These are phyloP conservation scores for Stigmatopora argus DNA, from an alignment of 2,113 vertebrate species.

Conservation along the genomic window DNA sequence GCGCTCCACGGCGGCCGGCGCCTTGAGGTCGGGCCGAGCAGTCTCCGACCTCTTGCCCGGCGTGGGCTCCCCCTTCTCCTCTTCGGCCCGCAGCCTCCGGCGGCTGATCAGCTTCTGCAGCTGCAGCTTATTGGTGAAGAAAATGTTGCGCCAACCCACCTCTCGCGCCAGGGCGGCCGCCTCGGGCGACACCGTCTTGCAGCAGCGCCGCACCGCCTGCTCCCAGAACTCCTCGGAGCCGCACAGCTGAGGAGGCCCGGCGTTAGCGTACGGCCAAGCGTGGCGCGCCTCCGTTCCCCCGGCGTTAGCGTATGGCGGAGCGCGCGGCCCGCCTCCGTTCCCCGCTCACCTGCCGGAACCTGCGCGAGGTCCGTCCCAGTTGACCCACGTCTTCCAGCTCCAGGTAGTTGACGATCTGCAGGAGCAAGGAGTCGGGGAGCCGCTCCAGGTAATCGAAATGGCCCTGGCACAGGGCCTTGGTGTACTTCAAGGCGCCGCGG, in stretches of 20 bases:
- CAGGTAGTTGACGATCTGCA: conserved; percentile 75
- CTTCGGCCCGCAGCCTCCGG: conserved; percentile 41
- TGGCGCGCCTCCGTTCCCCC: too few species aligned
- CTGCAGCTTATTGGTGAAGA: conserved; percentile 76
- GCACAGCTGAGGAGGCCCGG: conserved; percentile 58
- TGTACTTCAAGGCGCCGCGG: conserved; percentile 63
- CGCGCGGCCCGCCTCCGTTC: background rate
- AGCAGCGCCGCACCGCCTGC: conserved; percentile 56
- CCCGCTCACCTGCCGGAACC: conserved; percentile 69
- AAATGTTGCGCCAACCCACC: conserved; percentile 75
- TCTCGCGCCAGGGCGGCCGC: conserved; percentile 67
- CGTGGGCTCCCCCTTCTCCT: conserved; percentile 12
- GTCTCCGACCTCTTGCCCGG: conserved; percentile 7
- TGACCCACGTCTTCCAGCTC: conserved; percentile 76
- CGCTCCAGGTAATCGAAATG: conserved; percentile 75
- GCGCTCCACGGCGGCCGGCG: background rate
- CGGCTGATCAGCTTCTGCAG: conserved; percentile 73
- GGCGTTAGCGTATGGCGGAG: background rate
- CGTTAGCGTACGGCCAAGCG: too few species aligned
- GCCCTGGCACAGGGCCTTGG: conserved; percentile 73
- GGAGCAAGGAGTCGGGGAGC: conserved; percentile 74
- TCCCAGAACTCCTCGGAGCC: conserved; percentile 74
- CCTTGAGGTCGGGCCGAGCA: conserved; percentile 1
- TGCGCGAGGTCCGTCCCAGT: conserved; percentile 72
- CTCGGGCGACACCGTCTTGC: conserved; percentile 65